A percentile compares a stretch with the other conserved stretches of the same genome.
phyloP scores from a whole-genome alignment of 2,888 invertebrate species.

The Oligia strigilis region DNA sequence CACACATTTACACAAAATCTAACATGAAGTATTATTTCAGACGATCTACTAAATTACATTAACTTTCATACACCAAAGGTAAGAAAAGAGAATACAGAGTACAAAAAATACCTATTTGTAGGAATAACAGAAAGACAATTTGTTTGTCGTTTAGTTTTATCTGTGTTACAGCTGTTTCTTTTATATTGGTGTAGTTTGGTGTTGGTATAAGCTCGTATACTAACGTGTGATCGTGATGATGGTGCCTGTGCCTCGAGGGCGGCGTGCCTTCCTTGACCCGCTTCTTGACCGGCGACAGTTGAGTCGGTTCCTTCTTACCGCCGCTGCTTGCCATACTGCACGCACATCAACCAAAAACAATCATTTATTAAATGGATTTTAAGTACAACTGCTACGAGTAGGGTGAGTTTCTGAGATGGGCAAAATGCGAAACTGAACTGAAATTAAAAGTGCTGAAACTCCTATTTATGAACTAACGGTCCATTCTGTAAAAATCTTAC shows the following conservation, averaged over 20 bases:
- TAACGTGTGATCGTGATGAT: slow-evolving; percentile 83
- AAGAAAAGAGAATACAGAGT: neutral
- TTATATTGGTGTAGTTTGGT: neutral
- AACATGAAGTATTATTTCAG: neutral
- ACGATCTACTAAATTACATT: neutral
- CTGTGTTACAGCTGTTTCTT: neutral
- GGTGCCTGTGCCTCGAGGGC: slow-evolving; percentile 91
- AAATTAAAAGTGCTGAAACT: too few relatives aligned
- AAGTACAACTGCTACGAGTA: neutral
- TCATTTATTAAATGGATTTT: neutral
- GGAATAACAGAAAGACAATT: neutral
- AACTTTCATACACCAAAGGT: neutral
- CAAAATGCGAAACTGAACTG: neutral
- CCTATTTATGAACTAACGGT: too few relatives aligned
- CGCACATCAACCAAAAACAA: neutral
- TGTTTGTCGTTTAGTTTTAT: neutral
- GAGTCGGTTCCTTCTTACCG: slow-evolving; percentile 96
- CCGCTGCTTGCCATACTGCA: slow-evolving; percentile 82
- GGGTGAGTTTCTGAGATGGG: neutral
- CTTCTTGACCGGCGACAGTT: slow-evolving; percentile 98
- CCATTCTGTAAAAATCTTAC: too few relatives aligned
- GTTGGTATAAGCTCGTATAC: slow-evolving; percentile 52
- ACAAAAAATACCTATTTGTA: neutral
- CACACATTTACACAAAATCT: neutral
- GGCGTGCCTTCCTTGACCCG: slow-evolving; percentile 99